Base-by-base conservation (phyloP, 2,797 vertebrate species). In the Leptatherina wallacei region DNA sequence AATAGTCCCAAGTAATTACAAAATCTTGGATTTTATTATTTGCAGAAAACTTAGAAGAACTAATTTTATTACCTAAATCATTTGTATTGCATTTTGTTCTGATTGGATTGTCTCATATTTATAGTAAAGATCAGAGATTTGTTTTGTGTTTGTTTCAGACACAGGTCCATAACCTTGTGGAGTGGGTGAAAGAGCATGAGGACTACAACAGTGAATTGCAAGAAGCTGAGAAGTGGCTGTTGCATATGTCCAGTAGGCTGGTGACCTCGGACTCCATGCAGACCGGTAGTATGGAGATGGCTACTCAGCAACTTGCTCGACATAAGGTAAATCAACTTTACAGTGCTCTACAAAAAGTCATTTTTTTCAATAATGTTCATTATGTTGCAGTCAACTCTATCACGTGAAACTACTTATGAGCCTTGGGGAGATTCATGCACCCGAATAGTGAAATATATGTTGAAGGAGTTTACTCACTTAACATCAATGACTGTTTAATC, bases 201-300 rank as follows among this genome's bases (percentile, higher is more conserved):
- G 94, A 92, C 58, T 99, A 99, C 86, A 97, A 97, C 38, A 91
- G 90, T 33, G 96, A 97, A 66, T 89, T 99, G 58, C 98, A 99
- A 77, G 97, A 99, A 77, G 96, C 95, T 1, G 98, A 99, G 65
- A 98, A 96, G 44, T 99, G 98, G 97, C 94, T 99, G 24, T 82
- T 99, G 18, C 97, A 98, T 79, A 99, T 99, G 96, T 98, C 98
- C 10, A 95, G 96, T 81, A 89, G 96, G 61, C 90, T 99, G 85
- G 95, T 98, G 73, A 95, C 95, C 3, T 96, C 95, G 1, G 96
- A 97, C 73, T 94, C 97, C 5, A 93, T 96, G 92, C 96, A 97
- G 85, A 95, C 90, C 27, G 94, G 90, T 79, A 97, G 84, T 60
- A 95, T 99, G 78, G 98, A 99, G 90, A 91, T 94, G 76, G 95